Evolutionary conservation across 2,113 vertebrate genomes (phyloP), one percentile per base, ranked within the genome.

Genomic region (Montifringilla adamsi): DNA sequence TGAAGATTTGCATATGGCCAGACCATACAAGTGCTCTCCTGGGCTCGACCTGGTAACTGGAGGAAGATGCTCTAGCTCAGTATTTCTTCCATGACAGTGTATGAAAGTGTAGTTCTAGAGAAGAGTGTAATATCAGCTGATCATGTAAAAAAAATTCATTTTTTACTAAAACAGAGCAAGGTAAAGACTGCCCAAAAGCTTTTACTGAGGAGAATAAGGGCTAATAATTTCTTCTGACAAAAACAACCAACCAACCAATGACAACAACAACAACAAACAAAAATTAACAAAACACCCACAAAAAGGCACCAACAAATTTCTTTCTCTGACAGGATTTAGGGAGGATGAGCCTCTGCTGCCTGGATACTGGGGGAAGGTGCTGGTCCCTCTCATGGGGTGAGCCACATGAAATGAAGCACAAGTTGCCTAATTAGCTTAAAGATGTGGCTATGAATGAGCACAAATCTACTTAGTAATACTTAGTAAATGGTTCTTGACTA

Each of bases 81-180:
- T 55, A 13, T 17, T 88, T 88, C 50, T 85, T n/a, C 31, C 6
- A 9, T 41, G 49, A 16, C 31, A 50, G 10, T 18, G 23, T 30
- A 27, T n/a, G 21, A 50, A 92, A 50, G 11, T 21, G 9, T 28
- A 50, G 52, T 46, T 46, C 43, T 50, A 59, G 35, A 58, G 7
- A 78, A 28, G 11, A 46, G 6, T 24, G 39, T 28, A 50, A 15
- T 62, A 72, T n/a, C 23, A 63, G 26, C 7, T 18, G 13, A 41
- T 11, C 7, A 43, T 18, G 8, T 30, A 55, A 24, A 76, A 79
- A 75, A 46, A 4, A 4, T 31, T 31, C 4, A 2, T 1, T 0
- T 33, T 52, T 35, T 50, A 59, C 8, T 55, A 55, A 75, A 33
- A 11, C 15, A 35, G 17, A 56, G 10, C 15, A 62, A 33, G 31